Percentiles rank a stretch among this genome's conserved stretches.
Conservation (phyloP, 1,140 invertebrate species). For the Heterodera schachtii region DNA sequence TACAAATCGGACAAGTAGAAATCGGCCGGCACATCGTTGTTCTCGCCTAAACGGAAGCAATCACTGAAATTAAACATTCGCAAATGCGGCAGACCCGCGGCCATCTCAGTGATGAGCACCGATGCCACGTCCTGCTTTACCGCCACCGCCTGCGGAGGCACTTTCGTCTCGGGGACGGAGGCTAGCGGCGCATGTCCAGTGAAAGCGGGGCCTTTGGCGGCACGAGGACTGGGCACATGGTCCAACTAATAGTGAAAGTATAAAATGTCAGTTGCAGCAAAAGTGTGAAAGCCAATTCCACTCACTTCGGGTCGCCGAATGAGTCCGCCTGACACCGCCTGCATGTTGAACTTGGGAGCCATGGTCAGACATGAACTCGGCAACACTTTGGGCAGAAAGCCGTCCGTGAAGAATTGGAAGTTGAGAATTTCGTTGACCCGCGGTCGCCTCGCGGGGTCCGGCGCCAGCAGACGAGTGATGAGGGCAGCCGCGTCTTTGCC, state of each 20-base stretch:
- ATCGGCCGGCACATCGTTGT: constrained; percentile 37
- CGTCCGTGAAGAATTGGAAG: constrained; percentile 75
- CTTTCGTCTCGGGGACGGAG: constrained; percentile 32
- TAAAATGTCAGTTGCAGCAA: background rate
- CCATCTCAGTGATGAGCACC: constrained; percentile 39
- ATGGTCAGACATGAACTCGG: constrained; percentile 47
- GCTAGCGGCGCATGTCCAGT: constrained; percentile 33
- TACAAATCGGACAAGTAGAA: constrained; percentile 40
- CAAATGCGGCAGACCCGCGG: constrained; percentile 29
- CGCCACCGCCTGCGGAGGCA: background rate
- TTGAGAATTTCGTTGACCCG: constrained; percentile 77
- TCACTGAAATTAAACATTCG: constrained; percentile 2
- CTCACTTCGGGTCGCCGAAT: constrained; percentile 9
- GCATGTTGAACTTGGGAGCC: constrained; percentile 46
- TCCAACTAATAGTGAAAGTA: constrained; percentile 16
- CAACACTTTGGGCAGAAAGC: constrained; percentile 37
- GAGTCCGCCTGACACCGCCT: constrained; percentile 41
- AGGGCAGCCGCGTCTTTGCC: constrained; percentile 76
- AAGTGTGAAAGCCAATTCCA: background rate
- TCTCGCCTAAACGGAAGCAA: constrained; percentile 29
- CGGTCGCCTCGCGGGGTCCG: constrained; percentile 80
- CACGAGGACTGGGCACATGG: constrained; percentile 14
- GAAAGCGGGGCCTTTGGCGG: constrained; percentile 33
- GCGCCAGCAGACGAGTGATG: constrained; percentile 81
- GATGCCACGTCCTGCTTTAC: constrained; percentile 40